Evolutionary conservation across 2,113 vertebrate species (phyloP).

Genomic region (Hemiscyllium ocellatum): DNA sequence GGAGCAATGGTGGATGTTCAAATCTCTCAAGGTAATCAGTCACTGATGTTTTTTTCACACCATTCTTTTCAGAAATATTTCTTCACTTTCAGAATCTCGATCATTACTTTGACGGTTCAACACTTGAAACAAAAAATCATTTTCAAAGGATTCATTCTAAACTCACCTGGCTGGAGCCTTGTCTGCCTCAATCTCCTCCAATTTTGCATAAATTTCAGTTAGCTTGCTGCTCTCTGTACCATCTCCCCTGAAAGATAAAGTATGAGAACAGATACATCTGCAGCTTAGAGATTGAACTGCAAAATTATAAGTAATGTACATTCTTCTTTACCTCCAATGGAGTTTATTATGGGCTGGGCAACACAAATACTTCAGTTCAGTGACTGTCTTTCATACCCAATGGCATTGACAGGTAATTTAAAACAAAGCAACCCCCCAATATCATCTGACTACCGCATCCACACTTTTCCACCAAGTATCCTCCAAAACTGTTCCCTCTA

Average conservation of each 20-base stretch:
- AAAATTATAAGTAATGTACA: neutral
- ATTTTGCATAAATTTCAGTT: constrained; percentile 78
- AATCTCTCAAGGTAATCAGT: neutral
- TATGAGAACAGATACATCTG: neutral
- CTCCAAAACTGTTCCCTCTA: too few species aligned
- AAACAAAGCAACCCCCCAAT: neutral
- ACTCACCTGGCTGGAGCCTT: constrained; percentile 88
- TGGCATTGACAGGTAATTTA: neutral
- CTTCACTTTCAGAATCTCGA: neutral
- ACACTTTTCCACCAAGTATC: neutral
- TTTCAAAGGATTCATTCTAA: neutral
- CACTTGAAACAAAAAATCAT: neutral
- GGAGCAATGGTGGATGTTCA: neutral
- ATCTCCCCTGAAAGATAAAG: constrained; percentile 60
- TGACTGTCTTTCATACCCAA: neutral
- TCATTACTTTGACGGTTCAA: neutral
- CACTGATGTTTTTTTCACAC: neutral
- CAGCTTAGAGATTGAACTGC: neutral
- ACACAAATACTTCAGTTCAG: neutral
- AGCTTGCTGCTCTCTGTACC: constrained; percentile 74
- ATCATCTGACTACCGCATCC: neutral
- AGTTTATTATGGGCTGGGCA: neutral
- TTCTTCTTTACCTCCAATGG: neutral
- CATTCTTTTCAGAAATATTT: neutral
- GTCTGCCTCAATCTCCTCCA: constrained; percentile 96